Base-by-base conservation (phyloP, 2,113 vertebrate species). In the Rhabdomys dilectus region DNA sequence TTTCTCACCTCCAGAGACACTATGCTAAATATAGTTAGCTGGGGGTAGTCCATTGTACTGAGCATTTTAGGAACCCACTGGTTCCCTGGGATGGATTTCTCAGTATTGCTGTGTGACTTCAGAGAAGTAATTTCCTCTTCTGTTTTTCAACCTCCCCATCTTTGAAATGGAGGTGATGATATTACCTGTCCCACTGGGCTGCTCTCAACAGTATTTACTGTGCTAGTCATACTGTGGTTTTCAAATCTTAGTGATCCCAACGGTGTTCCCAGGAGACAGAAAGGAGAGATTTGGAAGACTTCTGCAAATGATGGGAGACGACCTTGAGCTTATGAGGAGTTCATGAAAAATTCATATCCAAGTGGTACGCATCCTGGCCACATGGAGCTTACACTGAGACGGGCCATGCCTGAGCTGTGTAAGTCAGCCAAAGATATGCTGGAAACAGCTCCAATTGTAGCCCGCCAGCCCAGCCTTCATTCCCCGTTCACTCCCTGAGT, bases 401-500 rank as follows among this genome's bases (percentile, higher is more conserved):
- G 81, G 78, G 36, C 75, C 48, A 4, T 2, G 19, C 34, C 42
- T 53, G 31, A 24, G 31, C 45, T 51, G 75, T 48, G 39, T 48
- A 16, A 24, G 45, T 70, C 64, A 53, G 31, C 17, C 45, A 48
- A 66, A 45, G 9, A 36, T 53, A 26, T 45, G 72, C 21, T 29
- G 26, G 62, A 39, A 64, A 64, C 51, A 86, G 62, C 9, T 36
- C 39, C 29, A 16, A 0, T 21, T 9, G 75, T 89, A 31, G 68
- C 80, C 56, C 26, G 5, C 56, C 24, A 6, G 0, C 29, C 1
- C 84, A 70, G 64, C 34, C 66, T 64, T 6, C 39, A 34, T 19
- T 48, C 1, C 11, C 39, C 3, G 78, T 22, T 24, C 21, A 19
- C 68, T 0, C 48, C 21, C 4, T 3, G 1, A 0, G 36, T 3